A percentile compares a stretch with the other conserved stretches of the same genome.
These are phyloP conservation scores for Acrobasis suavella DNA, from an alignment of 2,888 invertebrate genomes.

Conservation along the genomic window DNA sequence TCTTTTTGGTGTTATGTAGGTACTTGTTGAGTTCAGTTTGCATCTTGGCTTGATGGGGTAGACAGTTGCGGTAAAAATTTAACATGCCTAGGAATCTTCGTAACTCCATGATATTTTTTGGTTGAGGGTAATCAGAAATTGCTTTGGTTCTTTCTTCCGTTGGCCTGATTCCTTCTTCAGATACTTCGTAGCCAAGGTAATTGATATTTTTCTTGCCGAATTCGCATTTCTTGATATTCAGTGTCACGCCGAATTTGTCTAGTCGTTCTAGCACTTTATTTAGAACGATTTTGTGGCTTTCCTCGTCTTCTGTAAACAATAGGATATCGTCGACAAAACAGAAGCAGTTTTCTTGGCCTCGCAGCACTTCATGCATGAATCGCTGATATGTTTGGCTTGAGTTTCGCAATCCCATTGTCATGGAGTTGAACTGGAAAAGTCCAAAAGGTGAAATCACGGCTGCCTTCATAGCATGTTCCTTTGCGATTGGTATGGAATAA, in stretches of 20 bases:
- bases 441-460: slow-evolving; percentile 48
- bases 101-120: slow-evolving; percentile 28
- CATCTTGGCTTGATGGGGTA: slow-evolving; percentile 27
- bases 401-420: slow-evolving; percentile 47
- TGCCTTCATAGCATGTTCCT: slow-evolving; percentile 27
- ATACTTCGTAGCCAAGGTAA: slow-evolving; percentile 31
- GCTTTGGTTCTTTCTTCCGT: slow-evolving; percentile 21
- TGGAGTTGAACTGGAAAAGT: slow-evolving; percentile 38
- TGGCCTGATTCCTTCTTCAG: slow-evolving; percentile 26
- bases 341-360: slow-evolving; percentile 29
- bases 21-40: slow-evolving; percentile 29
- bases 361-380: slow-evolving; percentile 33
- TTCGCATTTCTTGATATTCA: slow-evolving; percentile 30
- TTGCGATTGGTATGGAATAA: slow-evolving; percentile 10
- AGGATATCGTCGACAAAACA: slow-evolving; percentile 21
- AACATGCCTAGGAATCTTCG: slow-evolving; percentile 34
- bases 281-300: background rate
- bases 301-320: slow-evolving; percentile 6
- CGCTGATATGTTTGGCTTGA: slow-evolving; percentile 44
- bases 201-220: slow-evolving; percentile 25
- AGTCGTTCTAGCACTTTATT: slow-evolving; percentile 25
- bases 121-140: slow-evolving; percentile 26
- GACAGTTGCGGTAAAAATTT: slow-evolving; percentile 31
- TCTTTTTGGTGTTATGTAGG: slow-evolving; percentile 31
- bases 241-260: slow-evolving; percentile 27